Conservation (phyloP, 1,140 invertebrate genomes). For the Saccostrea glomerata region DNA sequence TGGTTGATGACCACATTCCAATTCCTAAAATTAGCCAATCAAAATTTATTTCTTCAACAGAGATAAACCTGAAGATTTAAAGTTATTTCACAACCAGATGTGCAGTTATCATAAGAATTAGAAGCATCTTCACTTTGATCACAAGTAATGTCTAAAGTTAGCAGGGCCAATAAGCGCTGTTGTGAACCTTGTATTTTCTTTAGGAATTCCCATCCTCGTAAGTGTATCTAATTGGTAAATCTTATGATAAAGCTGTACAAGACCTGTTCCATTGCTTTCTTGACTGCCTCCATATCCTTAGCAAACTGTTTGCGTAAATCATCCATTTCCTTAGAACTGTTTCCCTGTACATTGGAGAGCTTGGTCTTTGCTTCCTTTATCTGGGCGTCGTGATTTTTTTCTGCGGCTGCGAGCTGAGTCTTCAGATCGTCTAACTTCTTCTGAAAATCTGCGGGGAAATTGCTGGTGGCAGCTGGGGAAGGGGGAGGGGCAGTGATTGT, state of each 20-base stretch:
- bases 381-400: constrained; percentile 46
- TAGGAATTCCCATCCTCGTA: neutral
- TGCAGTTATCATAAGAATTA: too few species aligned
- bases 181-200: neutral
- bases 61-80: neutral
- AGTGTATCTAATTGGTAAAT: neutral
- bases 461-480: constrained; percentile 42
- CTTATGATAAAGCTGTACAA: neutral
- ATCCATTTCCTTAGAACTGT: constrained; percentile 62
- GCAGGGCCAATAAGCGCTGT: neutral
- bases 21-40: constrained; percentile 39
- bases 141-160: neutral
- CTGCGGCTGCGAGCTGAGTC: constrained; percentile 41
- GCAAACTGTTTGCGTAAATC: constrained; percentile 67
- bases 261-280: constrained; percentile 43
- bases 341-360: neutral
- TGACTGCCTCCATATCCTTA: constrained; percentile 61
- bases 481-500: constrained; percentile 15
- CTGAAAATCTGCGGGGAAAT: constrained; percentile 47
- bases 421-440: constrained; percentile 50
- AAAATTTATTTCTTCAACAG: neutral
- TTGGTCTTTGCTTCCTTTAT: constrained; percentile 38
- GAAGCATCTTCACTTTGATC: neutral
- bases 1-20: constrained; percentile 63
- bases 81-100: too few species aligned